Conservation (phyloP, 2,888 invertebrate species). For the Eupithecia dodoneata region DNA sequence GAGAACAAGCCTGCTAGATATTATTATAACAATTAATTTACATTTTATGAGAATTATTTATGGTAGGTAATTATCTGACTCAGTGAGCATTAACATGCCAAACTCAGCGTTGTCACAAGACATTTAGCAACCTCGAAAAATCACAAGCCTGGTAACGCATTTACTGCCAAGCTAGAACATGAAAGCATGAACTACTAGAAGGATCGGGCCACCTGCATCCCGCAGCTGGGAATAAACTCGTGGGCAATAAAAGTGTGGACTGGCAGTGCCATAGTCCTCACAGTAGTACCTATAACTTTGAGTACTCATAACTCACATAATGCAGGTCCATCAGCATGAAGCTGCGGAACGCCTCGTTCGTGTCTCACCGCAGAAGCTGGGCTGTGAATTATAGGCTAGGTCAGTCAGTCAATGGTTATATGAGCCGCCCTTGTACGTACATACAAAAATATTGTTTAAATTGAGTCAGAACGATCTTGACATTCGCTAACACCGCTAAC, state of each 20-base stretch:
- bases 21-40: conserved; percentile 45
- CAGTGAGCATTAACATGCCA: conserved; percentile 37
- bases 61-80: conserved; percentile 31
- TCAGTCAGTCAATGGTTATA: not conserved
- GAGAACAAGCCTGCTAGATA: conserved; percentile 43
- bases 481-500: conserved; percentile 58
- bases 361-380: not conserved
- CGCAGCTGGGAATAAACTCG: not conserved
- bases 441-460: not conserved
- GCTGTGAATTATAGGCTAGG: not conserved
- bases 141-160: not conserved
- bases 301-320: not conserved
- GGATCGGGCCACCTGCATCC: not conserved
- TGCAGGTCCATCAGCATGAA: not conserved
- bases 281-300: not conserved
- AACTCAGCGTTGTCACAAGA: conserved; percentile 12
- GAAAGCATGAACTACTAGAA: not conserved
- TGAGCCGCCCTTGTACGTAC: not conserved
- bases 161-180: not conserved
- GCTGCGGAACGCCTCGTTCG: not conserved
- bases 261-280: not conserved
- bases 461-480: conserved; percentile 33
- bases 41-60: conserved; percentile 42
- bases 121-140: not conserved
- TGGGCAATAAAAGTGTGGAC: not conserved